phyloP scores from a whole-genome alignment of 2,113 vertebrate species.

The Ictalurus furcatus region DNA sequence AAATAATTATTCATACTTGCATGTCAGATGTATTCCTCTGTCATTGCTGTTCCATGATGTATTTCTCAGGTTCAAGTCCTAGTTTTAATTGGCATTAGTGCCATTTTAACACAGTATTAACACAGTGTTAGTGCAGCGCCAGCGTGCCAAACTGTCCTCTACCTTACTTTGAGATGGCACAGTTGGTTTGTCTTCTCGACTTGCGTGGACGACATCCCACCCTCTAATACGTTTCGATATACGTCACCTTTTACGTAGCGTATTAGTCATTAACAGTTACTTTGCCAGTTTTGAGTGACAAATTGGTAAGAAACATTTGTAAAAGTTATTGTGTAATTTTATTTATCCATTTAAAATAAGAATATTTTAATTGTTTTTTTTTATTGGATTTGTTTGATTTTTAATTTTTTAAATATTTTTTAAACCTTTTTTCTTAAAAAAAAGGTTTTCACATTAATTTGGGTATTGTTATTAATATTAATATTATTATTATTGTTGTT shows the following conservation, averaged over 20 bases:
- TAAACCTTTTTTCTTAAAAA: background rate
- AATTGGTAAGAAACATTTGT: background rate
- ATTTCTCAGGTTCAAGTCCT: conserved; percentile 34
- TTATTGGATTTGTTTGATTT: background rate
- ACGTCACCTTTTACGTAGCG: conserved; percentile 67
- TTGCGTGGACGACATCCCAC: conserved; percentile 75
- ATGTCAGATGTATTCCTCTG: background rate
- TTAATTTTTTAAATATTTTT: background rate
- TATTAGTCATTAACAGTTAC: conserved; percentile 15
- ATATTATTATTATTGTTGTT: background rate
- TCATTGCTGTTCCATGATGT: conserved; percentile 24
- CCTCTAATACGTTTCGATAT: conserved; percentile 69
- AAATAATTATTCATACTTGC: conserved; percentile 36
- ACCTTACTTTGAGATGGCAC: conserved; percentile 56
- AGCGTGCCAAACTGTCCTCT: conserved; percentile 49
- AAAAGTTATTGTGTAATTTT: background rate
- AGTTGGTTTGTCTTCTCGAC: conserved; percentile 52
- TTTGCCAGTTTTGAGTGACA: background rate
- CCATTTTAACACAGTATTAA: background rate
- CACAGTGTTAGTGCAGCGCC: background rate
- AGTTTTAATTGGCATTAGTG: background rate
- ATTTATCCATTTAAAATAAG: background rate
- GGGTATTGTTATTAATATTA: background rate
- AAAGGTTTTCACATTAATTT: background rate
- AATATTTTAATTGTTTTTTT: background rate